A percentile compares a stretch with the other conserved stretches of the same genome.
Evolutionary conservation across 2,888 invertebrate genomes (phyloP).

Genomic region (Drosophila cognata): DNA sequence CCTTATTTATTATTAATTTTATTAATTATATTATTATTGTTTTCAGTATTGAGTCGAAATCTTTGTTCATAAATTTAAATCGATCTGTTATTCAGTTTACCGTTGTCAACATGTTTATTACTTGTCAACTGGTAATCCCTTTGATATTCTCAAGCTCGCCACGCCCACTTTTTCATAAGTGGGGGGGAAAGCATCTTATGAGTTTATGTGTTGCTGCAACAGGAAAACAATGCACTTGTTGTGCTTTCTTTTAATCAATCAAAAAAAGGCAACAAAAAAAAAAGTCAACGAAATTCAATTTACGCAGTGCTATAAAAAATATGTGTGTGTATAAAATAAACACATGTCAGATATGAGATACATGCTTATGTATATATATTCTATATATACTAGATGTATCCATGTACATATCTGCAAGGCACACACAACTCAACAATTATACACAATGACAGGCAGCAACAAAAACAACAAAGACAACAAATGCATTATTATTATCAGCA

Average conservation of each 20-base stretch:
- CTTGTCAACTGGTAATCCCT: constrained; percentile 25
- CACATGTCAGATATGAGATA: constrained; percentile 32
- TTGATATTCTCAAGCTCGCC: constrained; percentile 5
- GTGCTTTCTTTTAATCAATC: constrained; percentile 50
- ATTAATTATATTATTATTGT: neutral
- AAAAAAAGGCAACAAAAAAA: constrained; percentile 25
- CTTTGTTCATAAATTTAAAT: neutral
- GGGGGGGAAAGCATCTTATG: neutral
- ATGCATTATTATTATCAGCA: constrained; percentile 77
- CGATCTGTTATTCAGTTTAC: neutral
- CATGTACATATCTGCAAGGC: constrained; percentile 43
- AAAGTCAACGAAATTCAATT: constrained; percentile 24
- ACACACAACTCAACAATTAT: constrained; percentile 64
- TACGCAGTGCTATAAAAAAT: constrained; percentile 10
- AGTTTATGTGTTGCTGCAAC: constrained; percentile 5
- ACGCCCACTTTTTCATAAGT: constrained; percentile 2
- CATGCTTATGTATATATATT: constrained; percentile 15
- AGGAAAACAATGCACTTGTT: constrained; percentile 32
- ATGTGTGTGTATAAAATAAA: constrained; percentile 5
- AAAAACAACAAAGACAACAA: constrained; percentile 49
- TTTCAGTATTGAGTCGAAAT: neutral
- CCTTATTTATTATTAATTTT: neutral
- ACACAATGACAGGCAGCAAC: constrained; percentile 57
- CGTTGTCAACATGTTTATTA: constrained; percentile 15
- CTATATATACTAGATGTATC: constrained; percentile 22